Conservation (phyloP, 2,797 vertebrate genomes). For the Smutsia temminckii region DNA sequence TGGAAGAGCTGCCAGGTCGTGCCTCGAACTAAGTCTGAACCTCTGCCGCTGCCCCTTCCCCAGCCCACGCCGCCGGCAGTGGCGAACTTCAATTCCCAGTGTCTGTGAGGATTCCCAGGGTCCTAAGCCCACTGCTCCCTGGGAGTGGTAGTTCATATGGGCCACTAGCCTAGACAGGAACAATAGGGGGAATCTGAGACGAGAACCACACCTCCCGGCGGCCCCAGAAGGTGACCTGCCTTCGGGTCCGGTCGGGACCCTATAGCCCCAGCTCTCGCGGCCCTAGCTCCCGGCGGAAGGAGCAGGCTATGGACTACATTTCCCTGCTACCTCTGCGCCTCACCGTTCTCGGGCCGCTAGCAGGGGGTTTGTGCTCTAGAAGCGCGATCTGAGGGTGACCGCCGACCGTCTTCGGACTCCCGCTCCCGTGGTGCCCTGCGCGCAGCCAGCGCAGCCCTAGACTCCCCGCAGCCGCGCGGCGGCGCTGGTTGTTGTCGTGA, state of each 20-base stretch:
- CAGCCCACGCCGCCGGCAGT: background rate
- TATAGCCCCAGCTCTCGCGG: background rate
- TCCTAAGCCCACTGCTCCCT: background rate
- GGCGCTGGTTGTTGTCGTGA: conserved; percentile 73
- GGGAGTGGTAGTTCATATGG: conserved; percentile 61
- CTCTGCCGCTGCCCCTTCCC: background rate
- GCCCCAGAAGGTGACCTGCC: background rate
- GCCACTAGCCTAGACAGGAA: background rate
- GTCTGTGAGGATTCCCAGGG: background rate
- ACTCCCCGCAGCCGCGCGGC: conserved; percentile 59
- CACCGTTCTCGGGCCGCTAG: background rate
- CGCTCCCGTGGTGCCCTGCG: conserved; percentile 77
- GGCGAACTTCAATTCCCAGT: conserved; percentile 42
- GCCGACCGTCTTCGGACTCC: conserved; percentile 59
- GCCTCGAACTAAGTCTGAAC: background rate
- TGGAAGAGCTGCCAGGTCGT: background rate
- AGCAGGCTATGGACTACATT: conserved; percentile 68
- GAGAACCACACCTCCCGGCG: conserved; percentile 59
- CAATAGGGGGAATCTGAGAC: conserved; percentile 29
- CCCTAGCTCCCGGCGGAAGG: background rate
- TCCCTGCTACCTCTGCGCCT: conserved; percentile 62
- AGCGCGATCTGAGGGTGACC: conserved; percentile 20
- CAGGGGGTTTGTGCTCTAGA: background rate
- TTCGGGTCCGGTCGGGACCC: background rate
- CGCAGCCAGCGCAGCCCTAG: conserved; percentile 51